Evolutionary conservation across 2,797 vertebrate genomes (phyloP).

Genomic region (Danio tinwini): DNA sequence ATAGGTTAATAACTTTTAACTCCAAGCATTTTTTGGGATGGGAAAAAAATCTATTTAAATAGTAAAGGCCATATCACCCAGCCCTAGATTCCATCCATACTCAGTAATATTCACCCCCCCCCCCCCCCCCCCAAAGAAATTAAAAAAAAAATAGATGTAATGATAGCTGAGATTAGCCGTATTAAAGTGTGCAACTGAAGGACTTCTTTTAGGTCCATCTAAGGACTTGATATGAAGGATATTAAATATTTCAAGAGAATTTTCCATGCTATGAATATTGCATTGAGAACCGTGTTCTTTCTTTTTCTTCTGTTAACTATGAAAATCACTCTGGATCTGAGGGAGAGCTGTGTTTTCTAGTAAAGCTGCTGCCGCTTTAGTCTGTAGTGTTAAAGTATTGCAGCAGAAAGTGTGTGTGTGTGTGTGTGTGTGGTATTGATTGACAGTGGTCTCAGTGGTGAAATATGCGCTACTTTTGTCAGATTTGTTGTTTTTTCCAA

Average conservation of each 20-base stretch:
- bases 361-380: neutral
- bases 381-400: neutral
- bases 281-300: neutral
- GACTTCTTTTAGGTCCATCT: neutral
- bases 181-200: neutral
- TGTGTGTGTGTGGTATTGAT: too few species aligned
- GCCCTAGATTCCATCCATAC: too few species aligned
- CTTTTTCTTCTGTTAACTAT: neutral
- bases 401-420: neutral
- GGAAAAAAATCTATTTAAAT: too few species aligned
- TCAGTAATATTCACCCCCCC: too few species aligned
- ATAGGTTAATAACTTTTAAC: too few species aligned
- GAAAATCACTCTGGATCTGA: neutral
- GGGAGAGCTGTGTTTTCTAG: conserved; percentile 21
- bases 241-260: conserved; percentile 28
- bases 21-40: too few species aligned
- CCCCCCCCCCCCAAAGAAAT: too few species aligned
- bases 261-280: conserved; percentile 15
- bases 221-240: conserved; percentile 10
- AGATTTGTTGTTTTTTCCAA: neutral
- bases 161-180: neutral
- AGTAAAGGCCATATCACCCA: too few species aligned
- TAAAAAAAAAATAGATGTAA: neutral
- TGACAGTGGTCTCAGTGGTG: too few species aligned
- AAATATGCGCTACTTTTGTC: too few species aligned